These are phyloP conservation scores for Mastomys coucha DNA, from an alignment of 2,113 vertebrate genomes.

Conservation along the genomic window DNA sequence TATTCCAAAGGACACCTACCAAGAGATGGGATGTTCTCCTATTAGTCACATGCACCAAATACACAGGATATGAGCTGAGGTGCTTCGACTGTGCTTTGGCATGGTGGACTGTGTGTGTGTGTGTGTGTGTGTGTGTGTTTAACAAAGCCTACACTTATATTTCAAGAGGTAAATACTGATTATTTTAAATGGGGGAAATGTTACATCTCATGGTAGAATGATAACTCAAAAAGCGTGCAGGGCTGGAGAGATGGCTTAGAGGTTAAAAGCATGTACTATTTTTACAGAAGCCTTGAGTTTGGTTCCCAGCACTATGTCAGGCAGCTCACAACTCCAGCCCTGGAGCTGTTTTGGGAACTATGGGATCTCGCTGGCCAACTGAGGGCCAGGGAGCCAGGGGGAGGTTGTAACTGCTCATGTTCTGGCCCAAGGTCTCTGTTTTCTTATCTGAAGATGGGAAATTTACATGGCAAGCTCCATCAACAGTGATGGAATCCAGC, in stretches of 20 bases:
- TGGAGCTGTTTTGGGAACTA: neutral
- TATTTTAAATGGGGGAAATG: neutral
- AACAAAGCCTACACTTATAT: neutral
- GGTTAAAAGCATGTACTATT: neutral
- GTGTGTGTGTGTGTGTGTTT: fast-evolving
- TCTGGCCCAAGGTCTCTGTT: neutral
- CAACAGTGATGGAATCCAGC: neutral
- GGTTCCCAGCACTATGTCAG: neutral
- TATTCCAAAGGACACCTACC: constrained; percentile 24
- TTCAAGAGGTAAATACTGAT: neutral
- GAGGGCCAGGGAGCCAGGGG: neutral
- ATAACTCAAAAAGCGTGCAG: neutral
- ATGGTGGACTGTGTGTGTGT: fast-evolving
- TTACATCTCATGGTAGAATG: neutral
- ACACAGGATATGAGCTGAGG: neutral
- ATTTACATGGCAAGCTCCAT: too few species aligned
- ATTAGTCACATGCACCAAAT: neutral
- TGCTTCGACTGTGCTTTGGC: neutral
- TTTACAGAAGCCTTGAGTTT: neutral
- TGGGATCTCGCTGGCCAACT: neutral
- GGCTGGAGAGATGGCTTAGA: neutral
- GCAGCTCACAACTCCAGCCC: neutral
- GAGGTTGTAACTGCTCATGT: neutral
- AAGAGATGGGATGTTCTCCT: neutral
- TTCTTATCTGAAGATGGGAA: neutral